Base-by-base conservation (phyloP, 1,140 invertebrate species). In the Rhopalosiphum maidis region DNA sequence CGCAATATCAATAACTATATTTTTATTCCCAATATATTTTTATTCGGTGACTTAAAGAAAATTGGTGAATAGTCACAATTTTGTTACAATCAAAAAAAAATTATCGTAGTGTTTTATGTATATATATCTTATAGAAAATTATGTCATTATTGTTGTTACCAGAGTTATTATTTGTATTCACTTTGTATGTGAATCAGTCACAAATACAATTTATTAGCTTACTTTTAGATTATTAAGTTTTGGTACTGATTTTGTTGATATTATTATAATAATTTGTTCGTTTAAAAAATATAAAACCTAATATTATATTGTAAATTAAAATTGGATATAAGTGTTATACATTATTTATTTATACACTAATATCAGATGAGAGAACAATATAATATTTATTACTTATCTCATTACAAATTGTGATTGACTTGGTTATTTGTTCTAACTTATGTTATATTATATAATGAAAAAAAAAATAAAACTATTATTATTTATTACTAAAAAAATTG, bases 201-300 rank as follows among this genome's bases (percentile, higher is more conserved):
- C 91, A 85, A 86, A 93, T 54, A 41, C 51, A 46, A 91, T 77
- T 83, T 93, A 85, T 25, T 93, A 93, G 91, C 82, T 90, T 60
- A 37, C 86, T 55, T 93, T 93, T 93, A 93, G 91, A 55, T 93
- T 41, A 77, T 93, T 93, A 93, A 93, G 91, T 93, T 93, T 93
- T 93, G 91, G 91, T 93, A 93, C 91, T 93, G 91, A 93, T 93
- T 93, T 93, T 93, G 89, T 90, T 90, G 89, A 90, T 90, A 90
- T 90, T 90, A 90, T 90, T 90, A 43, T 68, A 68, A 68, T 60
- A 60, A 41, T 90, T 90, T 90, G 51, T 90, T 90, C 51, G 60
- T 90, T 89, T 68, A 90, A 90, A 87, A 88, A 90, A 90, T 11
- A 41, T 90, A 90, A 90, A 90, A 43, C 43, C 35, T 90, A 90